Conservation (phyloP, 1,140 invertebrate species). For the Plodia interpunctella region DNA sequence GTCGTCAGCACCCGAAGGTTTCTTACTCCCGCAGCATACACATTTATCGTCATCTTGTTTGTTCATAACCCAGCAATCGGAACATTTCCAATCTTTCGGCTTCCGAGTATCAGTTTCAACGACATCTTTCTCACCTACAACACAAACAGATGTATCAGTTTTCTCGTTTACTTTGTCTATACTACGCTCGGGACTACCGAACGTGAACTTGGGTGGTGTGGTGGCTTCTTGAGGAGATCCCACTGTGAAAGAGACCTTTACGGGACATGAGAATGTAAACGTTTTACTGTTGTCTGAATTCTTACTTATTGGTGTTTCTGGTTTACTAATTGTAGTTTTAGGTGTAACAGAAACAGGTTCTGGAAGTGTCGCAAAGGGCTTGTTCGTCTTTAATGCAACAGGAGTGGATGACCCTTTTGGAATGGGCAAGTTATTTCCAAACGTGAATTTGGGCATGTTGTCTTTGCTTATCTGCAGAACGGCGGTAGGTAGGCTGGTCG, state of each 20-base stretch:
- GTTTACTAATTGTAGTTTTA: slow-evolving; percentile 17
- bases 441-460: slow-evolving; percentile 52
- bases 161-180: slow-evolving; percentile 24
- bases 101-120: slow-evolving; percentile 26
- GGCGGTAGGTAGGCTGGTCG: slow-evolving; percentile 79
- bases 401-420: slow-evolving; percentile 17
- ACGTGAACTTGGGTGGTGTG: slow-evolving; percentile 32
- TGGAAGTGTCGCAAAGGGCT: not conserved
- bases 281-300: slow-evolving; percentile 18
- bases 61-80: slow-evolving; percentile 81
- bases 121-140: slow-evolving; percentile 26
- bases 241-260: slow-evolving; percentile 31
- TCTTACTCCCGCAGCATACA: slow-evolving; percentile 78
- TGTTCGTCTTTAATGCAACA: not conserved
- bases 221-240: slow-evolving; percentile 8
- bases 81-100: slow-evolving; percentile 76
- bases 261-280: slow-evolving; percentile 43
- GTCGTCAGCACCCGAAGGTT: slow-evolving; percentile 10
- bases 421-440: slow-evolving; percentile 24
- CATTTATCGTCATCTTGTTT: slow-evolving; percentile 78
- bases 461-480: slow-evolving; percentile 79
- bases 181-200: slow-evolving; percentile 33
- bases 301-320: slow-evolving; percentile 15
- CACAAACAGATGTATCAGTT: slow-evolving; percentile 19
- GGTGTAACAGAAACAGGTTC: not conserved